These are phyloP conservation scores for Hippolais icterina DNA, from an alignment of 2,113 vertebrate species.

Conservation along the genomic window DNA sequence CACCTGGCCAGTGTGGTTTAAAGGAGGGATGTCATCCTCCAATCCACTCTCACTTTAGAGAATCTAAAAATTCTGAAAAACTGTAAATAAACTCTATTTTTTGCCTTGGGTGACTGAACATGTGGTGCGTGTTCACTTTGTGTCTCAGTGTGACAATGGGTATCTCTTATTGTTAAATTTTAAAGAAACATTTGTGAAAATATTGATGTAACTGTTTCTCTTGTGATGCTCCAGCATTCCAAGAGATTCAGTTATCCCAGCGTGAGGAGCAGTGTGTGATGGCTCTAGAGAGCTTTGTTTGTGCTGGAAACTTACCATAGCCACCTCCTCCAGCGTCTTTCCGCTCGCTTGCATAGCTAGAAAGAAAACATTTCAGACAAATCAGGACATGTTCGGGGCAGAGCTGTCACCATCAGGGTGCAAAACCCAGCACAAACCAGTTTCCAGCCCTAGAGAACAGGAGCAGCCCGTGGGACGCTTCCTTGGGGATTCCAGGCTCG, in stretches of 20 bases:
- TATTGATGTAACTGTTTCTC: background rate
- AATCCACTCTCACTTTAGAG: too few relatives aligned
- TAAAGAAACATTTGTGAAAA: background rate
- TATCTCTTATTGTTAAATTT: background rate
- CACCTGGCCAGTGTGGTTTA: too few relatives aligned
- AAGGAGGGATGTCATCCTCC: too few relatives aligned
- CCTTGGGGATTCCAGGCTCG: fast-evolving
- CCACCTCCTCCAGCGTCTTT: constrained; percentile 63
- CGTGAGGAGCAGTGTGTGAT: fast-evolving
- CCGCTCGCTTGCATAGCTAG: constrained; percentile 65
- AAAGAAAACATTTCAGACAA: background rate
- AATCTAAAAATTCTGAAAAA: too few relatives aligned
- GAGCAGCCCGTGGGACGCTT: fast-evolving
- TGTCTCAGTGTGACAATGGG: too few relatives aligned
- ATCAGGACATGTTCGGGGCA: fast-evolving
- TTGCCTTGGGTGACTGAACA: too few relatives aligned
- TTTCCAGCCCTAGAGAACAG: background rate
- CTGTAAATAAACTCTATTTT: too few relatives aligned
- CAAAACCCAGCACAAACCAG: background rate
- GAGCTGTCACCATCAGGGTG: fast-evolving
- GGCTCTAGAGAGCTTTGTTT: fast-evolving
- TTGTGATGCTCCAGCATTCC: fast-evolving
- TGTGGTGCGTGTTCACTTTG: too few relatives aligned
- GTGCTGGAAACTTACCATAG: constrained; percentile 42
- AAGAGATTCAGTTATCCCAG: too few relatives aligned